Conservation (phyloP, 2,113 vertebrate genomes). For the Dolichotis patagonum region DNA sequence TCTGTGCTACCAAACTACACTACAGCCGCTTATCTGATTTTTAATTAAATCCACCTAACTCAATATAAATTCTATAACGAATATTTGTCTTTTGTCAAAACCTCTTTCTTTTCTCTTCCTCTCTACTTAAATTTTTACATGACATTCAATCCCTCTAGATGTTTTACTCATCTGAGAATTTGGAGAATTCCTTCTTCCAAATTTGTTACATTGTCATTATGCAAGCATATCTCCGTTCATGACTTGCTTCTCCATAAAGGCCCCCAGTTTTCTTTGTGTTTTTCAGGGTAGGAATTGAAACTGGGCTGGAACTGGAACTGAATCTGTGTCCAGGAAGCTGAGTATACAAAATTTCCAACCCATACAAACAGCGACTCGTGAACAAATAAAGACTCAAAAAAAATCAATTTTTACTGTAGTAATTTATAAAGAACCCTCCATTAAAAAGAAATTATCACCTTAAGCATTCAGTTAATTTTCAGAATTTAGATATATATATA, state of each 20-base stretch:
- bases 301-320: not conserved
- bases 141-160: not conserved
- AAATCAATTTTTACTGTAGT: constrained; percentile 27
- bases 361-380: not conserved
- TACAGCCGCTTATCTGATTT: not conserved
- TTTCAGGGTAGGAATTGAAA: constrained; percentile 31
- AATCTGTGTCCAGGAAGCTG: not conserved
- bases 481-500: too few species aligned
- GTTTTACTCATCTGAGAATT: not conserved
- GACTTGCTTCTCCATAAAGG: not conserved
- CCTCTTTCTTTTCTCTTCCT: not conserved
- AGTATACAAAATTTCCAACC: not conserved
- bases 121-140: not conserved
- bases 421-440: constrained; percentile 25
- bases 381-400: not conserved
- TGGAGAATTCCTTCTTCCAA: not conserved
- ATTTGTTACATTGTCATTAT: not conserved
- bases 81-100: not conserved
- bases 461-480: not conserved
- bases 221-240: not conserved
- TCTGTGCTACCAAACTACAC: not conserved
- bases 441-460: not conserved
- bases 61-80: not conserved
- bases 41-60: constrained; percentile 21
- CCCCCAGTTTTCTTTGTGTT: not conserved